Conservation (phyloP, 2,113 vertebrate genomes). For the Sprattus sprattus region DNA sequence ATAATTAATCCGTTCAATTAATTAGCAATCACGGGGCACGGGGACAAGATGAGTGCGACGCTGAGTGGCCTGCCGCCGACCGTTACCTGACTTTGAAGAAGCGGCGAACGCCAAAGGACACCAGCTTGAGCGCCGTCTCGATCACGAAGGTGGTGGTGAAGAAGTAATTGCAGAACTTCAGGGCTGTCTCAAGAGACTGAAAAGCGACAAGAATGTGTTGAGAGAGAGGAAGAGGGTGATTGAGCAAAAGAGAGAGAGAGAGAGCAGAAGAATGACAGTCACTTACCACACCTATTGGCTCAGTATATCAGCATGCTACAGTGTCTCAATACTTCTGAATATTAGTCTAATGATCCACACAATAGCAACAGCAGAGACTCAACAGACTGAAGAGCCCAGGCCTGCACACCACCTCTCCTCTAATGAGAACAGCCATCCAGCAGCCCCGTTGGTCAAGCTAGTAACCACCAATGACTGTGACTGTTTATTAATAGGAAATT, state of each 20-base stretch:
- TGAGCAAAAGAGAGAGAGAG: not conserved
- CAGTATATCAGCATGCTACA: not conserved
- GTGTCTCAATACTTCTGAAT: not conserved
- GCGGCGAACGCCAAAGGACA: slow-evolving; percentile 90
- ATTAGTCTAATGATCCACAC: no score
- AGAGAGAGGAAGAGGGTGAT: not conserved
- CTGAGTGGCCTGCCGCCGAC: not conserved
- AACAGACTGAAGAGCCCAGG: no score
- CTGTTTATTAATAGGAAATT: not conserved
- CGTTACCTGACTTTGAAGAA: slow-evolving; percentile 97
- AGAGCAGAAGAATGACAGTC: no score
- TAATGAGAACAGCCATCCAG: no score
- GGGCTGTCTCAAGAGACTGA: slow-evolving; percentile 87
- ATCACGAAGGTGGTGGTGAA: slow-evolving; percentile 97
- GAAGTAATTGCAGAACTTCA: slow-evolving; percentile 98
- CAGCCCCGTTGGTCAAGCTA: not conserved
- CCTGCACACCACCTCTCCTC: no score
- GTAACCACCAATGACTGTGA: not conserved
- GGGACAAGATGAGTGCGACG: not conserved
- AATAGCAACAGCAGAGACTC: no score
- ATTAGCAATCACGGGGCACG: not conserved
- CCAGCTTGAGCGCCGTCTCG: slow-evolving; percentile 89
- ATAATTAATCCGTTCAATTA: slow-evolving; percentile 1
- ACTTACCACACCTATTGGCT: not conserved
- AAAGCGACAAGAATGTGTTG: slow-evolving; percentile 18